Conservation (phyloP, 2,113 vertebrate genomes). For the Cynocephalus volans region DNA sequence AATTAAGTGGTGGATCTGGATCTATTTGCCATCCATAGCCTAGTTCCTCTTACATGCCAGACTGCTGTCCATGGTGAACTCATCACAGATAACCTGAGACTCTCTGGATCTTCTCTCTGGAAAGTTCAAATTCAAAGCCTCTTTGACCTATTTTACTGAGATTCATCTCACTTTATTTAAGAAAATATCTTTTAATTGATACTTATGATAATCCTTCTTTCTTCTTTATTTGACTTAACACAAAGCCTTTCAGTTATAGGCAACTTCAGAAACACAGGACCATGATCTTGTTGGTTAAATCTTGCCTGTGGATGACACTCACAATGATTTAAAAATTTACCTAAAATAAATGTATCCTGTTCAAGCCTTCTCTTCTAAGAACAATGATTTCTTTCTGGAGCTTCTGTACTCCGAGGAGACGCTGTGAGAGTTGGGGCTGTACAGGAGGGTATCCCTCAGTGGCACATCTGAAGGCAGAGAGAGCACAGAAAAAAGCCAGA, state of each 20-base stretch:
- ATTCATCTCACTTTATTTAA: neutral
- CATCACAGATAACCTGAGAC: neutral
- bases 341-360: neutral
- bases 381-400: neutral
- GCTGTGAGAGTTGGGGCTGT: neutral
- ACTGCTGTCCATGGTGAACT: neutral
- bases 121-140: conserved; percentile 12
- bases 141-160: neutral
- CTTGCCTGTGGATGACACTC: neutral
- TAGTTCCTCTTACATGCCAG: conserved; percentile 13
- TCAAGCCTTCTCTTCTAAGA: neutral
- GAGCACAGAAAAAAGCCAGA: neutral
- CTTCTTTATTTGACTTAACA: neutral
- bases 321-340: neutral
- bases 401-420: neutral
- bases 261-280: neutral
- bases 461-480: neutral
- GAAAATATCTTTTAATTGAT: neutral
- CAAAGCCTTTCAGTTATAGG: neutral
- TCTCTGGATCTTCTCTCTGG: neutral
- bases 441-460: accelerated
- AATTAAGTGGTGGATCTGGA: neutral
- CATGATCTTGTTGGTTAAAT: neutral
- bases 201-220: neutral
- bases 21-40: neutral